Evolutionary conservation across 1,140 invertebrate genomes (phyloP).

Genomic region (Cataglyphis hispanica): DNA sequence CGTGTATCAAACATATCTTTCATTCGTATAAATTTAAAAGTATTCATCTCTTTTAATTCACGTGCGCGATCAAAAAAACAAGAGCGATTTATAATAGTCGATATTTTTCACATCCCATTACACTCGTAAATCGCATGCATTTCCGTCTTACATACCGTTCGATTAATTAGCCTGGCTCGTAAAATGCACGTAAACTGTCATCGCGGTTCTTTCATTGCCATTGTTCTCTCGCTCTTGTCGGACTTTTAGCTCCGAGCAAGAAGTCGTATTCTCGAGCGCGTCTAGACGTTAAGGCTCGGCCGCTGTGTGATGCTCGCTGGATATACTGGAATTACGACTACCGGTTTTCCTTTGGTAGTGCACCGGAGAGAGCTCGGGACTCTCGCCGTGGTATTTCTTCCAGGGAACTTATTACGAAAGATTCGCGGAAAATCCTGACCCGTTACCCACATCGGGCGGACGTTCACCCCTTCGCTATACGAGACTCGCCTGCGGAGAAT

Average conservation of each 20-base stretch:
- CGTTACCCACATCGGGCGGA: conserved; percentile 21
- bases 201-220: conserved; percentile 10
- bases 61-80: background rate
- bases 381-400: conserved; percentile 58
- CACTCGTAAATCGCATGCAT: background rate
- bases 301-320: conserved; percentile 56
- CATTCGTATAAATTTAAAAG: background rate
- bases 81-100: background rate
- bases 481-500: background rate
- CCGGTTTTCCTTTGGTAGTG: conserved; percentile 68
- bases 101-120: background rate
- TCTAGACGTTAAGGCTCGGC: conserved; percentile 57
- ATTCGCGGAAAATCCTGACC: conserved; percentile 67
- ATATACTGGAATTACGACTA: conserved; percentile 69
- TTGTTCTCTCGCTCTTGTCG: conserved; percentile 11
- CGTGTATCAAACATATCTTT: background rate
- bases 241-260: conserved; percentile 10
- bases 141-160: background rate
- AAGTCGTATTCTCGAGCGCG: conserved; percentile 20
- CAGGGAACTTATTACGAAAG: conserved; percentile 65
- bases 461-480: conserved; percentile 41
- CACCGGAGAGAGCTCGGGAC: conserved; percentile 46
- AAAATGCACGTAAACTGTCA: background rate
- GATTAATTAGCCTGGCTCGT: conserved; percentile 40
- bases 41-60: background rate